Conservation (phyloP, 1,140 invertebrate genomes). For the Conopomorpha cramerella region DNA sequence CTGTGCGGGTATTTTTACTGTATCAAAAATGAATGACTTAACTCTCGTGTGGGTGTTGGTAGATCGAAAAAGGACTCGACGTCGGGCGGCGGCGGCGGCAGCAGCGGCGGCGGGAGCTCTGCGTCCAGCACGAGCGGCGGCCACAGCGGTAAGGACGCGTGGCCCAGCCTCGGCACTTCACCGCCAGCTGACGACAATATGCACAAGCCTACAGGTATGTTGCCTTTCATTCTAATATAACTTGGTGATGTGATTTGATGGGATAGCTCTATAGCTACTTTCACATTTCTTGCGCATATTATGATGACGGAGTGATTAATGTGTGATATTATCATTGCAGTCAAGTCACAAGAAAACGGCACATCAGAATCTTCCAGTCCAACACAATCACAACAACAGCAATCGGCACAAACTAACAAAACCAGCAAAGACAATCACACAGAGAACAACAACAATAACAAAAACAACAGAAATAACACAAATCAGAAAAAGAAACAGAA, state of each 20-base stretch:
- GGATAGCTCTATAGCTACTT: too few species aligned
- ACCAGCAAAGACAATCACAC: slow-evolving; percentile 25
- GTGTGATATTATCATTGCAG: too few species aligned
- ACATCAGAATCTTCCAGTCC: slow-evolving; percentile 53
- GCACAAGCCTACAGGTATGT: background rate
- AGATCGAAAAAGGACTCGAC: slow-evolving; percentile 43
- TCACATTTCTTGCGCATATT: too few species aligned
- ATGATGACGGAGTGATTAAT: too few species aligned
- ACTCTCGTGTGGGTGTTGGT: too few species aligned
- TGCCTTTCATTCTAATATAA: too few species aligned
- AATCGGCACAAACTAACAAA: slow-evolving; percentile 43
- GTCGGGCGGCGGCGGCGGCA: slow-evolving; percentile 25
- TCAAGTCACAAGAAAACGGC: slow-evolving; percentile 51
- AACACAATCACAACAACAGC: slow-evolving; percentile 31
- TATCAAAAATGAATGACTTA: too few species aligned
- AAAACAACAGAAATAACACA: slow-evolving; percentile 35
- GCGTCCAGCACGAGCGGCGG: slow-evolving; percentile 14
- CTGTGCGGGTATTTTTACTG: too few species aligned
- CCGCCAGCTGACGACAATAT: slow-evolving; percentile 44
- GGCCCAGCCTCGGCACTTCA: slow-evolving; percentile 65
- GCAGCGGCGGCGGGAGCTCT: slow-evolving; percentile 12
- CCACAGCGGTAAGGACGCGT: slow-evolving; percentile 65
- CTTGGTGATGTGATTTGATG: too few species aligned
- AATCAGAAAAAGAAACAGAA: slow-evolving; percentile 42
- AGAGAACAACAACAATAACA: slow-evolving; percentile 26